A percentile compares a stretch with the other conserved stretches of the same genome.
These are phyloP conservation scores for Pegoplata infirma DNA, from an alignment of 2,888 invertebrate species.

Conservation along the genomic window DNA sequence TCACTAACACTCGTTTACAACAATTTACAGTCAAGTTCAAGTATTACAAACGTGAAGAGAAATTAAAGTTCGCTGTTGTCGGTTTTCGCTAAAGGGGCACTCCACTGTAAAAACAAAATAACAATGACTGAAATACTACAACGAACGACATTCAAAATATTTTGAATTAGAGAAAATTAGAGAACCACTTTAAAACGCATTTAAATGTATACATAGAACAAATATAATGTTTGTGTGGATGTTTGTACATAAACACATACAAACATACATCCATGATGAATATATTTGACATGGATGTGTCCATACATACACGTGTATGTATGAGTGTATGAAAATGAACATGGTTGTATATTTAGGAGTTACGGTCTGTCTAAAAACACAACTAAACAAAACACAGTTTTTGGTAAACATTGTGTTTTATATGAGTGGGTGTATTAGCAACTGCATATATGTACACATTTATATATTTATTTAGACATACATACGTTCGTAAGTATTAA, in stretches of 20 bases:
- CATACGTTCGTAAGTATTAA: neutral
- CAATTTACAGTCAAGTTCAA: too few relatives aligned
- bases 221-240: neutral
- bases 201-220: constrained; percentile 34
- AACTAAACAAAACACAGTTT: constrained; percentile 43
- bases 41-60: too few relatives aligned
- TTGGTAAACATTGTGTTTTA: constrained; percentile 9
- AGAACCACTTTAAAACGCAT: constrained; percentile 59
- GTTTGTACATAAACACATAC: neutral
- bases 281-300: too few relatives aligned
- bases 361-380: constrained; percentile 25
- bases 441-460: neutral
- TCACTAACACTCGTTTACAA: constrained; percentile 67
- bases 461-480: neutral
- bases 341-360: constrained; percentile 11
- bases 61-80: too few relatives aligned
- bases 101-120: constrained; percentile 45
- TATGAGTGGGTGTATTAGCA: constrained; percentile 1
- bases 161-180: constrained; percentile 35
- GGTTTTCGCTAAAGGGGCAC: too few relatives aligned
- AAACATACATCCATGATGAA: neutral
- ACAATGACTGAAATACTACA: constrained; percentile 47
- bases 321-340: neutral
- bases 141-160: constrained; percentile 22
- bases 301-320: neutral